Conservation (phyloP, 2,113 vertebrate species). For the Haemorhous mexicanus region DNA sequence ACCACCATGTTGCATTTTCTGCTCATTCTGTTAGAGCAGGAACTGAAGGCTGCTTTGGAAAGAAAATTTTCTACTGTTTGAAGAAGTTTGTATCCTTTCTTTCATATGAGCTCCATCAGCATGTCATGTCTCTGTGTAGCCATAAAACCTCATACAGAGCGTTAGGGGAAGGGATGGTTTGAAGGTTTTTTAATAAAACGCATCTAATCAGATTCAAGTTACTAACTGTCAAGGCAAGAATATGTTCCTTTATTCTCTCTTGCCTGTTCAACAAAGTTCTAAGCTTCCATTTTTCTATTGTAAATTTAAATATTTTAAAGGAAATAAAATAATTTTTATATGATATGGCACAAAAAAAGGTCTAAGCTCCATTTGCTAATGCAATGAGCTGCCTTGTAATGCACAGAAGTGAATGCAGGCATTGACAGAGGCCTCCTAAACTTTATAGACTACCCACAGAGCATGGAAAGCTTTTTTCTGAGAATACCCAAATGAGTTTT, state of each 20-base stretch:
- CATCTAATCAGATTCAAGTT: neutral
- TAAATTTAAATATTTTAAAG: neutral
- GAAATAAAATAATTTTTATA: neutral
- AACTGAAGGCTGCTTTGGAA: neutral
- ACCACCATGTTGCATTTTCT: neutral
- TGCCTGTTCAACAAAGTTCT: neutral
- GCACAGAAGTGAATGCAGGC: slow-evolving; percentile 18
- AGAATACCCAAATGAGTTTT: slow-evolving; percentile 40
- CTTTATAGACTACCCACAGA: slow-evolving; percentile 9
- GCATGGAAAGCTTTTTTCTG: neutral
- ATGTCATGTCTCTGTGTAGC: neutral
- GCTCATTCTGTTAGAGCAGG: neutral
- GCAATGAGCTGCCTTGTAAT: neutral
- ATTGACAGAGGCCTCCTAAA: slow-evolving; percentile 2
- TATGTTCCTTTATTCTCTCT: neutral
- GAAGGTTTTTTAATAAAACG: neutral
- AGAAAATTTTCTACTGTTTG: neutral
- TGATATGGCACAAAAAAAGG: neutral
- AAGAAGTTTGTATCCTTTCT: neutral
- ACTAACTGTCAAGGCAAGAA: neutral
- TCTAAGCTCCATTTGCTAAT: neutral
- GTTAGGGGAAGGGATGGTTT: neutral
- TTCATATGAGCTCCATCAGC: neutral
- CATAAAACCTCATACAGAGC: neutral
- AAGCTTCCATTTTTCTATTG: neutral